phyloP scores from a whole-genome alignment of 2,113 vertebrate genomes.

The Brachionichthys hirsutus region DNA sequence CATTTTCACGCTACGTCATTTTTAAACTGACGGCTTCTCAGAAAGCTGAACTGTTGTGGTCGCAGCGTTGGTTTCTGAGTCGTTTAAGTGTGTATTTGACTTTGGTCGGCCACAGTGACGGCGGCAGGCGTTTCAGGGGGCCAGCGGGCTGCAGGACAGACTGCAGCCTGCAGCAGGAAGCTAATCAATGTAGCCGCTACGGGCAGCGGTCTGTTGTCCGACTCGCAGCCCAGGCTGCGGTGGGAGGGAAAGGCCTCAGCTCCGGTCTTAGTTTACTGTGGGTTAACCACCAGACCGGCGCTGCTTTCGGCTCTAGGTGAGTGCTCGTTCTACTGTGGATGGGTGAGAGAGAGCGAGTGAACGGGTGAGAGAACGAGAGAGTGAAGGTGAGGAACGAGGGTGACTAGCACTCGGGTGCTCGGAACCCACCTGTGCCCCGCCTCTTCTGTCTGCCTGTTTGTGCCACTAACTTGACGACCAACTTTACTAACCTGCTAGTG shows the following conservation, averaged over 20 bases:
- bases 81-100: constrained; percentile 23
- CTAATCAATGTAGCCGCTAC: constrained; percentile 53
- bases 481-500: constrained; percentile 99
- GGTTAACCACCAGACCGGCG: constrained; percentile 66
- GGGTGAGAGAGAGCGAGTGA: not conserved
- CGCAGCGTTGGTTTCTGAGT: not conserved
- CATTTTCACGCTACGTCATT: constrained; percentile 4
- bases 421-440: constrained; percentile 86
- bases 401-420: constrained; percentile 63
- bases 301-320: constrained; percentile 68
- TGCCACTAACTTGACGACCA: constrained; percentile 97
- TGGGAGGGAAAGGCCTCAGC: constrained; percentile 58
- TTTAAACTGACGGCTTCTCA: not conserved
- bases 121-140: constrained; percentile 38
- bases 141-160: constrained; percentile 32
- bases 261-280: constrained; percentile 71
- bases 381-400: constrained; percentile 38
- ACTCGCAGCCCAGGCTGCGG: constrained; percentile 57
- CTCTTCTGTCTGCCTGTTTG: constrained; percentile 87
- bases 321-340: constrained; percentile 59
- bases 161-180: constrained; percentile 43
- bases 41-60: too few species aligned
- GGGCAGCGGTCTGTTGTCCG: constrained; percentile 56
- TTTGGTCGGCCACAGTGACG: constrained; percentile 36
- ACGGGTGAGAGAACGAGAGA: constrained; percentile 4